Percentiles rank a stretch among this genome's conserved stretches.
Evolutionary conservation across 1,140 invertebrate genomes (phyloP).

Genomic region (Pemphigus obesinymphae): DNA sequence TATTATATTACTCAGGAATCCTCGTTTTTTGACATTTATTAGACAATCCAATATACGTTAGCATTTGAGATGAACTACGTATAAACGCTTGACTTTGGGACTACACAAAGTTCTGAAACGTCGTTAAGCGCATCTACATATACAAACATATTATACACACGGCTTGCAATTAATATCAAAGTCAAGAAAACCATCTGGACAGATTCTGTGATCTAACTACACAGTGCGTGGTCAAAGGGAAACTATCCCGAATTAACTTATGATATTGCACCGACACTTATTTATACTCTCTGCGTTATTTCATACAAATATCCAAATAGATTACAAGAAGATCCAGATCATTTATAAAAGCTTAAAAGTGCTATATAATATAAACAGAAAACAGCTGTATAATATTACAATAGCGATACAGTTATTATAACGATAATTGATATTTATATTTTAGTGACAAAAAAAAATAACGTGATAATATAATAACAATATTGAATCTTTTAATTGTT

Average conservation of each 20-base stretch:
- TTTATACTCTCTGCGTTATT: not conserved
- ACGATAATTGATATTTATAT: too few species aligned
- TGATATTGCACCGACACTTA: not conserved
- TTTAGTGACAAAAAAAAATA: too few species aligned
- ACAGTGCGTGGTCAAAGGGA: not conserved
- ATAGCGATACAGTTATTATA: too few species aligned
- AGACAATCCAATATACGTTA: not conserved
- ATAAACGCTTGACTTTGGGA: not conserved
- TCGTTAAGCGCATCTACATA: not conserved
- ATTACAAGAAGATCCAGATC: not conserved
- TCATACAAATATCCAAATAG: not conserved
- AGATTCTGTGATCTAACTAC: not conserved
- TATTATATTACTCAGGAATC: not conserved
- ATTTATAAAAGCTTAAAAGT: not conserved
- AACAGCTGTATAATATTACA: not conserved
- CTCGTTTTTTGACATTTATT: conserved; percentile 7
- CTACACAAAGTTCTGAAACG: not conserved
- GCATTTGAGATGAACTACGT: not conserved
- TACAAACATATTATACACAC: too few species aligned
- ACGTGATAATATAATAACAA: too few species aligned
- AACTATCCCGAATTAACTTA: not conserved
- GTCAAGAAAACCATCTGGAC: conserved; percentile 10
- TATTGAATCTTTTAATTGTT: too few species aligned
- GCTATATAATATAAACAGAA: not conserved
- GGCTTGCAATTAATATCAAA: not conserved